phyloP scores from a whole-genome alignment of 1,140 invertebrate genomes.

The Polypedilum pembai region DNA sequence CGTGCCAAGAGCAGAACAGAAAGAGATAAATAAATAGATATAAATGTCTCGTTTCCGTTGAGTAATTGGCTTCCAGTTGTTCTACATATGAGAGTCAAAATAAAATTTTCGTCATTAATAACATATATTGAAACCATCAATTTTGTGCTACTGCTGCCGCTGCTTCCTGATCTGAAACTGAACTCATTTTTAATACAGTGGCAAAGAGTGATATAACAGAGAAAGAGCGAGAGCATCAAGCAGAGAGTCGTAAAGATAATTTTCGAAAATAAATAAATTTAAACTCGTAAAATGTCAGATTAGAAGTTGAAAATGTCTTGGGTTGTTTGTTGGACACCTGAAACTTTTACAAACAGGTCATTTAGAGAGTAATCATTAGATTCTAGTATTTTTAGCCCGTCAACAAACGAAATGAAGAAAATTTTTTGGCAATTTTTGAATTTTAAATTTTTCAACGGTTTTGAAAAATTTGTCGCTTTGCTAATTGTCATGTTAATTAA shows the following conservation, averaged over 20 bases:
- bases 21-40: neutral
- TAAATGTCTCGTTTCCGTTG: constrained; percentile 22
- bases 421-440: neutral
- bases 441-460: neutral
- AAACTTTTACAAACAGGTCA: constrained; percentile 11
- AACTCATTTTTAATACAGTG: neutral
- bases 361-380: neutral
- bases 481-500: too few relatives aligned
- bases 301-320: neutral
- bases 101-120: constrained; percentile 13
- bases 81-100: neutral
- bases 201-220: neutral
- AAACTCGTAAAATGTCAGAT: neutral
- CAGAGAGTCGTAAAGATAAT: constrained; percentile 17
- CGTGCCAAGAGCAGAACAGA: neutral
- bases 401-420: neutral
- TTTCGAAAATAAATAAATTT: neutral
- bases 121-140: constrained; percentile 19
- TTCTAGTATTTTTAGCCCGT: neutral
- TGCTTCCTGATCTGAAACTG: neutral
- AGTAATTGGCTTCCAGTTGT: constrained; percentile 25
- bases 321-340: neutral
- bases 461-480: neutral
- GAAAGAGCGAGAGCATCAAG: neutral
- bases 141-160: constrained; percentile 4